These are phyloP conservation scores for Typhlichthys eigenmanni DNA, from an alignment of 2,797 vertebrate species.

Conservation along the genomic window DNA sequence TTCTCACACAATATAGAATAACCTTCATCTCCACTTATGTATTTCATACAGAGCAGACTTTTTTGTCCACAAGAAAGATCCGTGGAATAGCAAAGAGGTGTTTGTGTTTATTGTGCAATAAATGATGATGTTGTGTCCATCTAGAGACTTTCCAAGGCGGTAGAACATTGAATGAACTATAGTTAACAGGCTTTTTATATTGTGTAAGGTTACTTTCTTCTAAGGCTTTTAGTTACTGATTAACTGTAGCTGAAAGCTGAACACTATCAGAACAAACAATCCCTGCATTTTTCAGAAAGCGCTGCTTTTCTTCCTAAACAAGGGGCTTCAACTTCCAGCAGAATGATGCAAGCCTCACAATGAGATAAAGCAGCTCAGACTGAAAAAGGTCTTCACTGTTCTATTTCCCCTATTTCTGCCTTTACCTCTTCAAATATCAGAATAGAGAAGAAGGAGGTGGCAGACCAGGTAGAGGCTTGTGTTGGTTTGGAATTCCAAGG, in stretches of 20 bases:
- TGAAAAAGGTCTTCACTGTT: constrained; percentile 22
- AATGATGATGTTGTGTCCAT: constrained; percentile 14
- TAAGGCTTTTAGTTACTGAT: constrained; percentile 33
- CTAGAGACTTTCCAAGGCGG: constrained; percentile 27
- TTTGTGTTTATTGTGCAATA: constrained; percentile 20
- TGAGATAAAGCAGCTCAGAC: constrained; percentile 11
- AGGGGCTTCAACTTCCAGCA: constrained; percentile 10
- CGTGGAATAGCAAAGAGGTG: constrained; percentile 5
- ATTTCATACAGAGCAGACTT: constrained; percentile 43
- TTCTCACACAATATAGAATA: constrained; percentile 57
- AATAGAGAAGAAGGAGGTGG: constrained; percentile 32
- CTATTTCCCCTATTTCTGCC: constrained; percentile 47
- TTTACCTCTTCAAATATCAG: constrained; percentile 61
- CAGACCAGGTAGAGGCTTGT: constrained; percentile 53
- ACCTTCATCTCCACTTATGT: constrained; percentile 41
- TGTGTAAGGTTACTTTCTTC: constrained; percentile 17
- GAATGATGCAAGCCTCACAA: constrained; percentile 12
- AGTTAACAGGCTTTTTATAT: constrained; percentile 14
- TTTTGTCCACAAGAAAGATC: constrained; percentile 40
- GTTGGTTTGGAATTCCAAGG: constrained; percentile 60
- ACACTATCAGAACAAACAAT: constrained; percentile 19
- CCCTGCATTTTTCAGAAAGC: constrained; percentile 15
- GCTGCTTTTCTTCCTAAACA: constrained; percentile 20
- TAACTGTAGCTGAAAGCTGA: constrained; percentile 27
- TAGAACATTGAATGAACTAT: constrained; percentile 29